Evolutionary conservation across 2,113 vertebrate genomes (phyloP).

Genomic region (Hyaena hyaena): DNA sequence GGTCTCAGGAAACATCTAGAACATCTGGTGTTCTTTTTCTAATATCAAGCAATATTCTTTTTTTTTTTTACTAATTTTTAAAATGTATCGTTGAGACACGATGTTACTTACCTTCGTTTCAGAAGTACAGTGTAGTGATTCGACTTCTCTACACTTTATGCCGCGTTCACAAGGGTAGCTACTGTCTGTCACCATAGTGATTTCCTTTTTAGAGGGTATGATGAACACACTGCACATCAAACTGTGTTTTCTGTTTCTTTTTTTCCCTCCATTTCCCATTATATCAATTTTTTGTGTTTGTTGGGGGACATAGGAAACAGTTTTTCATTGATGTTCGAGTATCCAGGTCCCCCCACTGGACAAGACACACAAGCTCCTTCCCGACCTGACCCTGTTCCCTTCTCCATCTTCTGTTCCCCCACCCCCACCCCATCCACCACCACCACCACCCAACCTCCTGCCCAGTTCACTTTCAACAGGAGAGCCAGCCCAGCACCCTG

Average conservation of each 20-base stretch:
- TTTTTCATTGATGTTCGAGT: not conserved
- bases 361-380: not conserved
- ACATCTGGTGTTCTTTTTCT: too few species aligned
- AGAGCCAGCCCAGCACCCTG: not conserved
- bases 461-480: fast-evolving
- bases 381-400: not conserved
- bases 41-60: too few species aligned
- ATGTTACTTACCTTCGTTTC: not conserved
- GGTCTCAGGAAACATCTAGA: not conserved
- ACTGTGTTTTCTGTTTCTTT: not conserved
- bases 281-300: not conserved
- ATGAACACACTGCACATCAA: not conserved
- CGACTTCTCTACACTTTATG: not conserved
- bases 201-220: not conserved
- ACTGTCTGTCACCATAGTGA: not conserved
- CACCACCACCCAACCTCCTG: not conserved
- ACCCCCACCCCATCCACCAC: too few species aligned
- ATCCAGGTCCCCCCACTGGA: not conserved
- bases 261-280: not conserved
- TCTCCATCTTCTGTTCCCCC: not conserved
- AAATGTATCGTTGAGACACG: not conserved
- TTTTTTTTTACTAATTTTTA: too few species aligned
- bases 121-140: not conserved
- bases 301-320: not conserved
- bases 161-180: not conserved